Conservation (phyloP, 92 coral and sea anemone species). For the Plumapathes pennacea region DNA sequence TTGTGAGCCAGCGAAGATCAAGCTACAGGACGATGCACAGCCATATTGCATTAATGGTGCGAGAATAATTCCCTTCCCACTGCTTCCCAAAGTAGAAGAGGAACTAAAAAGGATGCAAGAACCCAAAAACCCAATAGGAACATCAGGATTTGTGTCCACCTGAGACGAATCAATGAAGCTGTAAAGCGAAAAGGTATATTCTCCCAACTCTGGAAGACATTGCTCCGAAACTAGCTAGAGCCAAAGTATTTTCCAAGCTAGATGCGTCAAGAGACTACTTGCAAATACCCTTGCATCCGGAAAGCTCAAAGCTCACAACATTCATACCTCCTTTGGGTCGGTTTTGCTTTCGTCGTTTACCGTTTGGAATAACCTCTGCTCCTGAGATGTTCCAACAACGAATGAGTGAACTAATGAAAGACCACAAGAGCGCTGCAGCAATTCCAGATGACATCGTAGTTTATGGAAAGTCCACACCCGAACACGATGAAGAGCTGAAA, state of each 20-base stretch:
- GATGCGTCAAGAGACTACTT: slow-evolving; percentile 35
- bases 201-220: slow-evolving; percentile 48
- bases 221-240: slow-evolving; percentile 19
- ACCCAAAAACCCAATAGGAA: slow-evolving; percentile 33
- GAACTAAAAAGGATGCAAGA: slow-evolving; percentile 40
- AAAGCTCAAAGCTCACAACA: slow-evolving; percentile 28
- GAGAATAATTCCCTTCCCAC: slow-evolving; percentile 36
- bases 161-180: slow-evolving; percentile 37
- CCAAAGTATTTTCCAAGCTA: slow-evolving; percentile 32
- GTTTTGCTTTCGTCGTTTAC: slow-evolving; percentile 29
- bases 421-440: slow-evolving; percentile 25
- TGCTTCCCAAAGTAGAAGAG: slow-evolving; percentile 31
- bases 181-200: slow-evolving; percentile 41
- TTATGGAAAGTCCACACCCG: slow-evolving; percentile 17
- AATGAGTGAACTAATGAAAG: slow-evolving; percentile 36
- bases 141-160: slow-evolving; percentile 44
- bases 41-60: slow-evolving; percentile 36
- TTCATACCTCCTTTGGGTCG: slow-evolving; percentile 35
- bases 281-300: slow-evolving; percentile 28
- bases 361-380: slow-evolving; percentile 16
- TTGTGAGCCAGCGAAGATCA: slow-evolving; percentile 30
- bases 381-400: slow-evolving; percentile 19
- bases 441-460: slow-evolving; percentile 38
- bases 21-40: slow-evolving; percentile 28
- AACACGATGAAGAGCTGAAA: slow-evolving; percentile 23